Evolutionary conservation across 1,140 invertebrate species (phyloP).

Genomic region (Eumeta japonica): DNA sequence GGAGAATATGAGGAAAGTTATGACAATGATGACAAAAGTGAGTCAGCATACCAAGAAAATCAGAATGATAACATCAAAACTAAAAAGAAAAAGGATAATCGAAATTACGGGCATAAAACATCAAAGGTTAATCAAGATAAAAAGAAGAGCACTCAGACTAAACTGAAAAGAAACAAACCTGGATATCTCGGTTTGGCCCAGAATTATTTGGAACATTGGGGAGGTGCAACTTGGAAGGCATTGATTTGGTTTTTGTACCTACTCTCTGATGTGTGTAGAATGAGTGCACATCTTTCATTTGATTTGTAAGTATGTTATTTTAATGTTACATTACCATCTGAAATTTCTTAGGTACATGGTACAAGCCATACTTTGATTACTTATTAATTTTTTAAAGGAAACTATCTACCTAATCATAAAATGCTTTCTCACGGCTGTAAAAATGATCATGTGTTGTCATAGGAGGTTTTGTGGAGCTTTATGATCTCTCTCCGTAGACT

Average conservation of each 20-base stretch:
- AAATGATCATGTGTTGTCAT: too few relatives aligned
- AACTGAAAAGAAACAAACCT: constrained; percentile 44
- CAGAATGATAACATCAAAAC: constrained; percentile 30
- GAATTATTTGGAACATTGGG: constrained; percentile 66
- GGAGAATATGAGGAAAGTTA: constrained; percentile 23
- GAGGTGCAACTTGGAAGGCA: constrained; percentile 65
- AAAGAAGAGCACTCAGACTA: constrained; percentile 41
- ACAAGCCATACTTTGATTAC: constrained; percentile 3
- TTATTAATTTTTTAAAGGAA: constrained; percentile 5
- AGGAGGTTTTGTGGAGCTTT: too few relatives aligned
- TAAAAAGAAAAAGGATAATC: constrained; percentile 51
- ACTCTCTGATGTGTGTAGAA: constrained; percentile 73
- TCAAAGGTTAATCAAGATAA: constrained; percentile 51
- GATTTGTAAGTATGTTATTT: constrained; percentile 65
- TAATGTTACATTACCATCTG: background rate
- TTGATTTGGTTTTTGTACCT: constrained; percentile 75
- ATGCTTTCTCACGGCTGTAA: background rate
- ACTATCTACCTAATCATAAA: background rate
- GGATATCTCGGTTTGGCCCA: constrained; percentile 54
- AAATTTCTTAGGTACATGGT: constrained; percentile 4
- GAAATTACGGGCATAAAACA: constrained; percentile 41
- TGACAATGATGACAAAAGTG: constrained; percentile 26
- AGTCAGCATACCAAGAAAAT: constrained; percentile 38
- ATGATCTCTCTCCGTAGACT: too few relatives aligned
- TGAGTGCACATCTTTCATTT: constrained; percentile 72